These are phyloP conservation scores for Hycleus cichorii DNA, from an alignment of 1,140 invertebrate species.

Conservation along the genomic window DNA sequence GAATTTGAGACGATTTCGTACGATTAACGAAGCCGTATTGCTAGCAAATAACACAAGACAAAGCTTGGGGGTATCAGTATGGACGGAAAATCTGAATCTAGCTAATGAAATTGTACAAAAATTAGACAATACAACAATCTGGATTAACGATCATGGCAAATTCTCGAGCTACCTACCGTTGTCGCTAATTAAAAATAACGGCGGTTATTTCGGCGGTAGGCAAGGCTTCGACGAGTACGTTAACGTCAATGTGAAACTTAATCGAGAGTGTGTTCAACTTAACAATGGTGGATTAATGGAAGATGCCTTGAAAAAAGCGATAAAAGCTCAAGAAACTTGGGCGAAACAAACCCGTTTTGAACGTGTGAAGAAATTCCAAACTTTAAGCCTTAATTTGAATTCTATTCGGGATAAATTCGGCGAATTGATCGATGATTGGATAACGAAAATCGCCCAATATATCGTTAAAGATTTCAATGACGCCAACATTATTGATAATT, in stretches of 20 bases:
- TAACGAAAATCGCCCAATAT: slow-evolving; percentile 6
- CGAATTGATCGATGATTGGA: slow-evolving; percentile 3
- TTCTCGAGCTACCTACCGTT: slow-evolving; percentile 47
- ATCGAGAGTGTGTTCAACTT: slow-evolving; percentile 24
- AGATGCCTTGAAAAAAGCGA: slow-evolving; percentile 4
- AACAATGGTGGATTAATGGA: slow-evolving; percentile 2
- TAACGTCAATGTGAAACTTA: background rate
- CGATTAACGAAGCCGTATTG: slow-evolving; percentile 51
- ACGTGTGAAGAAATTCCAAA: slow-evolving; percentile 15
- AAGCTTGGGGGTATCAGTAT: slow-evolving; percentile 48
- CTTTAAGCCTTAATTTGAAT: background rate
- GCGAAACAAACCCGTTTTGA: slow-evolving; percentile 2
- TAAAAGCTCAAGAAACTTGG: background rate
- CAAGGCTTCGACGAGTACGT: slow-evolving; percentile 30
- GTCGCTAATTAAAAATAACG: slow-evolving; percentile 47
- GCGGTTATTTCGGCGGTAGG: slow-evolving; percentile 41
- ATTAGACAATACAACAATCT: slow-evolving; percentile 42
- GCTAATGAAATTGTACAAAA: slow-evolving; percentile 48
- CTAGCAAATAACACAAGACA: slow-evolving; percentile 50
- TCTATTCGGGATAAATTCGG: background rate
- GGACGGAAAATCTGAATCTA: slow-evolving; percentile 51
- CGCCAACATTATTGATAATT: background rate
- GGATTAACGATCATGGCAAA: slow-evolving; percentile 51
- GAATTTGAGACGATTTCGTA: slow-evolving; percentile 49
- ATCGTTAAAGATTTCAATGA: background rate